Conservation (phyloP, 2,797 vertebrate genomes). For the Phrynocephalus vlangalii region DNA sequence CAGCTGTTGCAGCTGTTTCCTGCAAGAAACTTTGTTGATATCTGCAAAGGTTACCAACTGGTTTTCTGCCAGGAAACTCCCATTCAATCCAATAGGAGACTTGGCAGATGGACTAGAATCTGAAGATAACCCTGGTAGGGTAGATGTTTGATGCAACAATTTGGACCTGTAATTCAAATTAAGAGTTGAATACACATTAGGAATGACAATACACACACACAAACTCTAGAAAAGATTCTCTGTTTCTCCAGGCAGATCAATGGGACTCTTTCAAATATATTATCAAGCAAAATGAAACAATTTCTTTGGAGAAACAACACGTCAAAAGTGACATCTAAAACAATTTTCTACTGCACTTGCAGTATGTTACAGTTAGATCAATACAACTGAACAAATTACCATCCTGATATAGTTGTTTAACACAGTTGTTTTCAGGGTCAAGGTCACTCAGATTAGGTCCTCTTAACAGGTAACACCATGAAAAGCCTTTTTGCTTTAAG, state of each 20-base stretch:
- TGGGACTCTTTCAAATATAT: conserved; percentile 28
- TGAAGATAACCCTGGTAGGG: conserved; percentile 72
- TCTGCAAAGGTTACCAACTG: conserved; percentile 81
- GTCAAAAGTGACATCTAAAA: background rate
- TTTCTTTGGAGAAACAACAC: background rate
- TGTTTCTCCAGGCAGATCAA: background rate
- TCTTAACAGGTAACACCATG: background rate
- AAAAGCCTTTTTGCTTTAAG: background rate
- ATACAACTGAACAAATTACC: background rate
- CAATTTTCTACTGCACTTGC: background rate
- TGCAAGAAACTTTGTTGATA: conserved; percentile 86
- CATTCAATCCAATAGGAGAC: conserved; percentile 70
- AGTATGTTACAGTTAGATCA: background rate
- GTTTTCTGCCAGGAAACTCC: conserved; percentile 81
- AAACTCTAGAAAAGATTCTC: background rate
- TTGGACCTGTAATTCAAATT: conserved; percentile 84
- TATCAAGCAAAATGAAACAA: background rate
- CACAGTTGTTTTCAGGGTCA: conserved; percentile 5
- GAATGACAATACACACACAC: background rate
- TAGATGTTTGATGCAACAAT: conserved; percentile 83
- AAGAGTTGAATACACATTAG: conserved; percentile 5
- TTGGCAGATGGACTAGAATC: conserved; percentile 85
- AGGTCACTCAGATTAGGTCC: background rate
- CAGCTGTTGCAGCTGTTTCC: conserved; percentile 85
- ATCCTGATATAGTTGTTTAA: background rate